Evolutionary conservation across 2,113 vertebrate species (phyloP), one percentile per base, ranked within the genome.

Genomic region (Lagopus leucura): DNA sequence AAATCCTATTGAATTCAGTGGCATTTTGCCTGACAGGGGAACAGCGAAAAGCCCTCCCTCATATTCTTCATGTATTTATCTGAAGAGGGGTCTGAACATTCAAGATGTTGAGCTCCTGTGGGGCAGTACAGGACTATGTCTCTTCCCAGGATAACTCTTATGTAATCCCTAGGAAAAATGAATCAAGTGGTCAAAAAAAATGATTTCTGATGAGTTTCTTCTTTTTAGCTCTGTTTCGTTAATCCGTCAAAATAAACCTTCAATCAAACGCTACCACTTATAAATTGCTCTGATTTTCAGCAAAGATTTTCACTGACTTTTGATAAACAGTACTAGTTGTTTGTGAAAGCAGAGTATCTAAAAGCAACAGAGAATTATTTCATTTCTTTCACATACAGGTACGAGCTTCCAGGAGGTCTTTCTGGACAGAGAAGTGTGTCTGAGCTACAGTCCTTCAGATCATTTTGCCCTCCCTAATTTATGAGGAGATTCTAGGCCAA

Each of bases 1-100:
- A 94, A 88, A 90, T 81, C 76, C 89, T 86, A 72, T 90, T 97
- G 87, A 94, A 94, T 97, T 94, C 61, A 90, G 58, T 78, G 80
- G 94, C 95, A 91, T 90, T 92, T 94, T 96, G 94, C 94, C 94
- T 94, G 73, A 94, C 45, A 91, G 36, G 58, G 69, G 69, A 94
- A 45, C 30, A 75, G 30, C 21, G 66, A 89, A 61, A n/a, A 91
- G 69, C 43, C 24, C 20, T 88, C 72, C 38, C 71, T 82, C 3
- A 1, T 42, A 72, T 38, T 86, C 72, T 86, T 82, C 52, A 61
- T 50, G 47, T 60, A 65, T 92, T 86, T 91, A 69, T 52, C 76
- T 69, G 25, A 64, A 81, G 73, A 86, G 24, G 6, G 18, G 6
- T 10, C n/a, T 58, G 54, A 90, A 11, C 14, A 81, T 91, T 91